phyloP scores from a whole-genome alignment of 2,113 vertebrate genomes.

The Rousettus leschenaultii region DNA sequence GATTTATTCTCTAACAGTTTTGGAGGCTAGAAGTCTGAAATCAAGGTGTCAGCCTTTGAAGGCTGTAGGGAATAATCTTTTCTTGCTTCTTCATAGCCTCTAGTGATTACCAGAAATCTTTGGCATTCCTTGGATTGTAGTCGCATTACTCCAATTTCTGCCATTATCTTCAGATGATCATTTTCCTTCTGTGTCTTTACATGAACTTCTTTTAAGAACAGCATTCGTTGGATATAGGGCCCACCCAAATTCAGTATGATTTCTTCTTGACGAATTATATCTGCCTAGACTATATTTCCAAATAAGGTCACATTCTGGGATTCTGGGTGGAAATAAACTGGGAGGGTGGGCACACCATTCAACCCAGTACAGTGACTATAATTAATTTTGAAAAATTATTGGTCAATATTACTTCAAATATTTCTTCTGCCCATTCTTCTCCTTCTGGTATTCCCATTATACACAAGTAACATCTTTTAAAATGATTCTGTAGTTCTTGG shows the following conservation, averaged over 20 bases:
- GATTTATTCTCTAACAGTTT: not conserved
- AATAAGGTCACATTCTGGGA: not conserved
- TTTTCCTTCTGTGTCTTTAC: not conserved
- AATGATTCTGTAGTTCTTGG: not conserved
- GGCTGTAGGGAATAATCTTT: not conserved
- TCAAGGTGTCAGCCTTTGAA: not conserved
- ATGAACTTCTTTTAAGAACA: not conserved
- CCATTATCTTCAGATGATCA: not conserved
- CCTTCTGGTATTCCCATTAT: not conserved
- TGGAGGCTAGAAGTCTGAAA: not conserved
- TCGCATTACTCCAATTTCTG: not conserved
- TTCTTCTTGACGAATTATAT: not conserved
- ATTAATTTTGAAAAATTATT: not conserved
- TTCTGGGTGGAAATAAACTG: not conserved
- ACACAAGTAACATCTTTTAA: not conserved
- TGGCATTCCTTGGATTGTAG: not conserved
- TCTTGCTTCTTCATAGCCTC: not conserved
- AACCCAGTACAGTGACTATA: not conserved
- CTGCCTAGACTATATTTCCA: not conserved
- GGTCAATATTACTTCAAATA: not conserved
- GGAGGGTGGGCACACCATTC: not conserved
- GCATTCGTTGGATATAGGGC: not conserved
- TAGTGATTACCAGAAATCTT: not conserved
- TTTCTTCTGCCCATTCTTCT: not conserved
- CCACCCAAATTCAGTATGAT: not conserved